These are phyloP conservation scores for Xanthorhoe spadicearia DNA, from an alignment of 2,888 invertebrate species.

Conservation along the genomic window DNA sequence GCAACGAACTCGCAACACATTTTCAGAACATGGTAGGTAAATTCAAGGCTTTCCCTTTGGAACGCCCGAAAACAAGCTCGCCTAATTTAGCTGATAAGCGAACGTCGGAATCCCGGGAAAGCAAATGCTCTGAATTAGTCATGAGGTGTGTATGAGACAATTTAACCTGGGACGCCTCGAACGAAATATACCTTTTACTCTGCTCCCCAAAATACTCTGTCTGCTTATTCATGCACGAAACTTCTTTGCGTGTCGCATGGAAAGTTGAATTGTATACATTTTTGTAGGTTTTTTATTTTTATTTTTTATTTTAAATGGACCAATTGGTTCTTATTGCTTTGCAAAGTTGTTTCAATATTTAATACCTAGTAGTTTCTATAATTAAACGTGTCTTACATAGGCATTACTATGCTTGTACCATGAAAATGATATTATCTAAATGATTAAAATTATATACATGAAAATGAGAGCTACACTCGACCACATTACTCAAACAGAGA, in stretches of 20 bases:
- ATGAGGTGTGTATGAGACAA: constrained; percentile 32
- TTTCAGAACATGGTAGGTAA: not conserved
- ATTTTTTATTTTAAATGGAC: too few relatives aligned
- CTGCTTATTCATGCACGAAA: constrained; percentile 4
- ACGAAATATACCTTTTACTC: constrained; percentile 22
- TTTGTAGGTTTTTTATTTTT: too few relatives aligned
- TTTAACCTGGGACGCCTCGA: constrained; percentile 21
- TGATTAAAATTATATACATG: constrained; percentile 3
- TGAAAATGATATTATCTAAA: too few relatives aligned
- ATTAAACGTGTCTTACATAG: too few relatives aligned
- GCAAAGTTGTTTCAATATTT: too few relatives aligned
- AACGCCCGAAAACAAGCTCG: constrained; percentile 19
- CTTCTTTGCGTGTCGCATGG: not conserved
- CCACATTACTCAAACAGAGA: constrained; percentile 13
- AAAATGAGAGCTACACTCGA: constrained; percentile 9
- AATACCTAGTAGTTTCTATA: too few relatives aligned
- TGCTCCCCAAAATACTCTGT: constrained; percentile 14
- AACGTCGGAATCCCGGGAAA: constrained; percentile 22
- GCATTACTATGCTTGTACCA: too few relatives aligned
- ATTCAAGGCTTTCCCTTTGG: constrained; percentile 8
- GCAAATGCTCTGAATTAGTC: constrained; percentile 36
- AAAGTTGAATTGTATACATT: not conserved
- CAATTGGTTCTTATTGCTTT: too few relatives aligned
- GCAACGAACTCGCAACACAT: not conserved
- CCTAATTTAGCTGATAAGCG: constrained; percentile 35